Evolutionary conservation across 2,797 vertebrate species (phyloP).

Genomic region (Streptopelia turtur): DNA sequence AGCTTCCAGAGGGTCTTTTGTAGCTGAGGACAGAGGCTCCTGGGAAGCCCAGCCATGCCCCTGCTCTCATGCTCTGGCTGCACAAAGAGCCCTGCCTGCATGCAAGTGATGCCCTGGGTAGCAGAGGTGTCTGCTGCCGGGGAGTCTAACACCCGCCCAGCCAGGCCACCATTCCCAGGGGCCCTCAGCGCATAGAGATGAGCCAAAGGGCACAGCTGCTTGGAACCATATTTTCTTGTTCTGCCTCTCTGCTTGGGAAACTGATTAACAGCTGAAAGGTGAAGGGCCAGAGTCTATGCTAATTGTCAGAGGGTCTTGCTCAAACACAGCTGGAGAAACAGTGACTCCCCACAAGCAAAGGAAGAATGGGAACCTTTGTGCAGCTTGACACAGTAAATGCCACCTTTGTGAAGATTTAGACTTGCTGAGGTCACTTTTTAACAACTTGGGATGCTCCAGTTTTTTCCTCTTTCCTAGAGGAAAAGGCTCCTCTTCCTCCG

Average conservation of each 20-base stretch:
- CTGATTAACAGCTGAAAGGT: conserved; percentile 27
- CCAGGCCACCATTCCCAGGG: conserved; percentile 15
- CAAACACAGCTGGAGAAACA: conserved; percentile 22
- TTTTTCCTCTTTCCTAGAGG: conserved; percentile 21
- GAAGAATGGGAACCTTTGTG: conserved; percentile 50
- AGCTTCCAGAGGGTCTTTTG: background rate
- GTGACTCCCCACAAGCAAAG: background rate
- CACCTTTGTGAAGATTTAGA: conserved; percentile 53
- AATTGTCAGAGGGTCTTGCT: conserved; percentile 44
- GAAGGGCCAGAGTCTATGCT: background rate
- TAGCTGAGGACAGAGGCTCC: background rate
- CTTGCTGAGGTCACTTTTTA: conserved; percentile 39
- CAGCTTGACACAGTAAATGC: background rate
- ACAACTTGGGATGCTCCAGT: conserved; percentile 38
- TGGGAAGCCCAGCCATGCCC: background rate
- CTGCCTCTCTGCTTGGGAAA: conserved; percentile 19
- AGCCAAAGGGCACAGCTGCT: background rate
- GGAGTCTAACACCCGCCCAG: background rate
- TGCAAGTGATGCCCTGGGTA: background rate
- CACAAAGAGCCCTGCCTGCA: background rate
- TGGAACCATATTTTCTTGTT: conserved; percentile 58
- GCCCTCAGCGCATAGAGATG: accelerated
- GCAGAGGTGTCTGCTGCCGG: background rate
- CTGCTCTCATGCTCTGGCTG: background rate
- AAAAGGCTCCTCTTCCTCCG: conserved; percentile 32